Conservation (phyloP, 2,888 invertebrate genomes). For the Notodonta dromedarius region DNA sequence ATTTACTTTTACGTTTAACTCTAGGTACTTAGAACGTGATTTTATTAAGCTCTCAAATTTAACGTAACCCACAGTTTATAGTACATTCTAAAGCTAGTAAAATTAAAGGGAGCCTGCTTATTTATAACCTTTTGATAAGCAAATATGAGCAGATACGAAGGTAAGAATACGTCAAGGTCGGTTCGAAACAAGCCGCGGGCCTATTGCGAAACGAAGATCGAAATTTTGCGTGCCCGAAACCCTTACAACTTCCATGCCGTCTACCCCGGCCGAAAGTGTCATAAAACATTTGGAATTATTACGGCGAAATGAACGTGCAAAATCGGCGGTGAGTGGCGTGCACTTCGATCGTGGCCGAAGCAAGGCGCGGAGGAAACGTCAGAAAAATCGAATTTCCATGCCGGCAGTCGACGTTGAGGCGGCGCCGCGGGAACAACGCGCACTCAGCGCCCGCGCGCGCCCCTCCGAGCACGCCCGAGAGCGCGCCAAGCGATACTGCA, state of each 20-base stretch:
- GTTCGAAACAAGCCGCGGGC: conserved; percentile 28
- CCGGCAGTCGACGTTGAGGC: conserved; percentile 80
- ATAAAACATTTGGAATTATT: conserved; percentile 65
- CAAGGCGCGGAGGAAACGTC: conserved; percentile 84
- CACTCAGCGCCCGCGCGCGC: conserved; percentile 75
- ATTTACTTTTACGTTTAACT: conserved; percentile 7
- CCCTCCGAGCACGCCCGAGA: conserved; percentile 49
- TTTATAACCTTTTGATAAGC: conserved; percentile 25
- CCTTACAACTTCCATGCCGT: conserved; percentile 53
- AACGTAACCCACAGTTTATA: not conserved
- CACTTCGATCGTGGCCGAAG: conserved; percentile 78
- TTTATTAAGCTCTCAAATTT: too few relatives aligned
- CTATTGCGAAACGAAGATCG: conserved; percentile 51
- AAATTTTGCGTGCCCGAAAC: conserved; percentile 64
- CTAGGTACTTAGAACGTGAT: too few relatives aligned
- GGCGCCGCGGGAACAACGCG: conserved; percentile 79
- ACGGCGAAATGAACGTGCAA: conserved; percentile 72
- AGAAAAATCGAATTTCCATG: conserved; percentile 84
- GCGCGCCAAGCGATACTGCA: conserved; percentile 32
- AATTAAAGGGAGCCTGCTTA: not conserved
- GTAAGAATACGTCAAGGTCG: conserved; percentile 50
- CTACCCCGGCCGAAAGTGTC: conserved; percentile 59
- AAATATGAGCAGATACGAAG: conserved; percentile 37
- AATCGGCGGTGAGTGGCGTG: conserved; percentile 78
- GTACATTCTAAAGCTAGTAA: not conserved